Evolutionary conservation across 2,888 invertebrate genomes (phyloP).

Genomic region (Periphyllus acericola): DNA sequence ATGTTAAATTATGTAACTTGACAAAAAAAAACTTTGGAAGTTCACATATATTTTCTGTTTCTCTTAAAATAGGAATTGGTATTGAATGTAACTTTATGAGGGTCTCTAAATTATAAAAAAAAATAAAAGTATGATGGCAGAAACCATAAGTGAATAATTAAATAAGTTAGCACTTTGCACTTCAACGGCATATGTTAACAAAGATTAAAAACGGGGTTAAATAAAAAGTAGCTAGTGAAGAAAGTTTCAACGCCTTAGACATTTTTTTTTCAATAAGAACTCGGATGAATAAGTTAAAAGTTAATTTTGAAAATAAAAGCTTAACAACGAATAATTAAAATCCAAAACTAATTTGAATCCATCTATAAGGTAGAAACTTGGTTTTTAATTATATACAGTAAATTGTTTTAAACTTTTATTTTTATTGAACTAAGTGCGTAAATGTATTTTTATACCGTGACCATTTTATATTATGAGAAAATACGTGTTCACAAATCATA

Average conservation of each 20-base stretch:
- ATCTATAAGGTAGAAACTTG: background rate
- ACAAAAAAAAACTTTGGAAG: too few relatives aligned
- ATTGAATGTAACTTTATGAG: too few relatives aligned
- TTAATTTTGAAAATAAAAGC: background rate
- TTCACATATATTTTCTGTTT: too few relatives aligned
- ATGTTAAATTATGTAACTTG: too few relatives aligned
- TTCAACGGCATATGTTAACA: background rate
- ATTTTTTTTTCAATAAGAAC: background rate
- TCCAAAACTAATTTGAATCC: background rate
- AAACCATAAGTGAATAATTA: too few relatives aligned
- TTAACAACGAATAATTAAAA: constrained; percentile 2
- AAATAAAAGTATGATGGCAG: too few relatives aligned
- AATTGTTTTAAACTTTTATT: background rate
- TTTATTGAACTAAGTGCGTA: background rate
- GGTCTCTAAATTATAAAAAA: too few relatives aligned
- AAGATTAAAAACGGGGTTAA: background rate
- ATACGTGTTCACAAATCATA: background rate
- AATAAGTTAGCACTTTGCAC: background rate
- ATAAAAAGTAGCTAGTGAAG: background rate
- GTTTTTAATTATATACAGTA: constrained; percentile 5
- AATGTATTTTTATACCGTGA: background rate
- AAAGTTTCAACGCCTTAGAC: background rate
- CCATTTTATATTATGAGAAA: background rate
- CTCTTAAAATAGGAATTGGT: too few relatives aligned
- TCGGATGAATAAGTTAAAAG: background rate